Base-by-base conservation (phyloP, 2,113 vertebrate species). In the Bostrychus sinensis region DNA sequence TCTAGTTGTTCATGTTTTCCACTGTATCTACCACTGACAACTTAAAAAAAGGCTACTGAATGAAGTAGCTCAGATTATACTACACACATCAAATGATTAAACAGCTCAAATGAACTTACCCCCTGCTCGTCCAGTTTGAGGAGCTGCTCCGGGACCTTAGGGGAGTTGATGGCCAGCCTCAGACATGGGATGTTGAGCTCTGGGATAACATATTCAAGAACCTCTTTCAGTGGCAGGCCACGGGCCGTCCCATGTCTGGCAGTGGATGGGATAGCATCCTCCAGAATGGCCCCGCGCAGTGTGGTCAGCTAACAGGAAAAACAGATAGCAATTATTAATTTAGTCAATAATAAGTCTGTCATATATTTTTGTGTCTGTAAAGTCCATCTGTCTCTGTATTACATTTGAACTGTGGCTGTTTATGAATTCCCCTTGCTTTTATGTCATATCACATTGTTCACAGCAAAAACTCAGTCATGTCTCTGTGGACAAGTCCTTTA, bases 51-150 rank as follows among this genome's bases (percentile, higher is more conserved):
- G 2, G 14, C 46, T 16, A 30, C 7, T 30, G 28, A 32, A 8
- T 32, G 30, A 32, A 32, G 8, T 5, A 32, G 30, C 30, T 32
- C 8, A 32, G n/a, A 32, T 32, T 32, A 32, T 32, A 8, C 8
- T 8, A 8, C 3, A 5, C 12, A 3, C 37, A 39, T 34, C 22
- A 51, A 28, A 8, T 2, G 23, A 23, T 26, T 28, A 51, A 43
- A 23, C n/a, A n/a, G 37, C 26, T 60, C 1, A 4, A 0, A n/a
- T 39, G 45, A 34, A 87, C 96, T 68, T 83, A 99, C 97, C 93
- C 96, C 96, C 84, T 98, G 97, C 63, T 99, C 97, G 54, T 99
- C 97, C 36, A 99, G 89, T 80, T 96, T 97, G 56, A 99, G 95
- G 5, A 99, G 93, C 67, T 98, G 97, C 65, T 99, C 97, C 0